These are phyloP conservation scores for Cerastoderma edule DNA, from an alignment of 2,888 invertebrate genomes.

Conservation along the genomic window DNA sequence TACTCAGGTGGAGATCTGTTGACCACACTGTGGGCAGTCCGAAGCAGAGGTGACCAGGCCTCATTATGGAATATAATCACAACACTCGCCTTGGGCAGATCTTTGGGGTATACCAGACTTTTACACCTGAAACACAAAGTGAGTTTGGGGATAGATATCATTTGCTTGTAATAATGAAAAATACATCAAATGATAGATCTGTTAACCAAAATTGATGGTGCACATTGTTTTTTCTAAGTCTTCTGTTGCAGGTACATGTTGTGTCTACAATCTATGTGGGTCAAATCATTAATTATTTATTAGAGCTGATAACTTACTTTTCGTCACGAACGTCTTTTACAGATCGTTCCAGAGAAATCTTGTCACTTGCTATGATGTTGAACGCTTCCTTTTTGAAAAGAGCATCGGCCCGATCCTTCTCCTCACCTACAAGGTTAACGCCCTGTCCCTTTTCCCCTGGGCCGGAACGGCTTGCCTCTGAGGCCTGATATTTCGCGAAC, in stretches of 20 bases:
- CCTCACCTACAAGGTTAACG: constrained; percentile 83
- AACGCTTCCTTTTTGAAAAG: constrained; percentile 93
- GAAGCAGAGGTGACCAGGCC: constrained; percentile 92
- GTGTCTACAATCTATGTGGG: too few species aligned
- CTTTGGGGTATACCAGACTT: constrained; percentile 87
- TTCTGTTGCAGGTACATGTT: too few species aligned
- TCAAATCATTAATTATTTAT: too few species aligned
- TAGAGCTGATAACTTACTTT: constrained; percentile 82
- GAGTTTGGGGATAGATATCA: too few species aligned
- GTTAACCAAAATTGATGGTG: too few species aligned
- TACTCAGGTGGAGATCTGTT: constrained; percentile 89
- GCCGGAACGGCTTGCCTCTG: constrained; percentile 69
- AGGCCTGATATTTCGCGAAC: constrained; percentile 65
- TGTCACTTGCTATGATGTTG: constrained; percentile 94
- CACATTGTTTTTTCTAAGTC: too few species aligned
- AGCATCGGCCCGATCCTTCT: constrained; percentile 87
- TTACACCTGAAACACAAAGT: constrained; percentile 86
- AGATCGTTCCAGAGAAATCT: constrained; percentile 92
- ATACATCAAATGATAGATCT: too few species aligned
- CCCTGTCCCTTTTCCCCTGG: constrained; percentile 81
- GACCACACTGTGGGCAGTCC: constrained; percentile 95
- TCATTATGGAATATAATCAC: constrained; percentile 95
- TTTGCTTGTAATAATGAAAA: too few species aligned
- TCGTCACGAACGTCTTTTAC: constrained; percentile 87
- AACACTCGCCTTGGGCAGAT: constrained; percentile 89